Base-by-base conservation (phyloP, 2,888 invertebrate species). In the Helicoverpa assulta region DNA sequence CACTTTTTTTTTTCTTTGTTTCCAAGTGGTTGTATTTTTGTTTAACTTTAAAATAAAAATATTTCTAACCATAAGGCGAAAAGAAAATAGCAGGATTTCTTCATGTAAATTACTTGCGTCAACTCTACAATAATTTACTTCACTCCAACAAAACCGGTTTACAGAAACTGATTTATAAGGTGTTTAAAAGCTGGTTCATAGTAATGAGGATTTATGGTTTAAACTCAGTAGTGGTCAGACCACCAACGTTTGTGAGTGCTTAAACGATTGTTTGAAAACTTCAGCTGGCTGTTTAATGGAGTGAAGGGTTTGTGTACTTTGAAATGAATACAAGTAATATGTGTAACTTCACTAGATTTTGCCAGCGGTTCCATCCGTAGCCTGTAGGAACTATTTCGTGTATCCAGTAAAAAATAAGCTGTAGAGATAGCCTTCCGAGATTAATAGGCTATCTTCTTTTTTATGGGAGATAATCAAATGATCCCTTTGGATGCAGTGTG, bases 151-250 rank as follows among this genome's bases (percentile, higher is more conserved):
- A 10, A 8, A 63, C 40, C 50, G 43, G 78, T 56, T 53, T 40
- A 26, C 51, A 47, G 50, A 68, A 52, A 37, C 33, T 76, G 74
- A 82, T 81, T 82, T 70, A 81, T 70, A 82, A 55, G 56, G 69
- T 53, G 54, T 68, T 71, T 65, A 63, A 53, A 74, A 68, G 54
- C 51, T 47, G 47, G 71, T 71, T 67, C 59, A 58, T 60, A 68
- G 52, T 63, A 58, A 74, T 59, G 58, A 70, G 33, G 58, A 80
- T 82, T 80, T 82, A 81, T 78, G 50, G 81, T 69, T 80, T 54
- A 40, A 67, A 73, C 67, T 21, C 19, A 12, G 21, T 40, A 47
- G 54, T 54, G 53, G 69, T 54, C 54, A 60, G 56, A 73, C 61
- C 54, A 70, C 58, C 21, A 51, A 55, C 69, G 73, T 67, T 40